Evolutionary conservation across 1,140 invertebrate genomes (phyloP).

Genomic region (Drosophila bocqueti): DNA sequence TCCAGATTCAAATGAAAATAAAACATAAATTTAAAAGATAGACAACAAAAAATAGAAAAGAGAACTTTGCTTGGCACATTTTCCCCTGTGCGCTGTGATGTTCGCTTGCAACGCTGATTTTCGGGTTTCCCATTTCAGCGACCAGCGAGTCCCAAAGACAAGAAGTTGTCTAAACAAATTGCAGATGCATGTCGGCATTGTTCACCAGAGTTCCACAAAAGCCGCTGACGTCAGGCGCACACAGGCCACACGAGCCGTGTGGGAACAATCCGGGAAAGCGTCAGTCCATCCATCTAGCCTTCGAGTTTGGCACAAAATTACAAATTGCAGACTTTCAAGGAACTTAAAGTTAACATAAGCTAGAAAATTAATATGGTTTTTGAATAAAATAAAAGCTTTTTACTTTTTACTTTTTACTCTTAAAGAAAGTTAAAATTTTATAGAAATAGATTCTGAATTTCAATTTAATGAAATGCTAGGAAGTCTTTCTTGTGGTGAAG

Average conservation of each 20-base stretch:
- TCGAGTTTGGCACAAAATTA: not conserved
- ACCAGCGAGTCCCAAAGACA: constrained; percentile 29
- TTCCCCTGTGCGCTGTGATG: constrained; percentile 3
- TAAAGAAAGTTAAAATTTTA: not conserved
- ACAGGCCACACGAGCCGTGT: constrained; percentile 35
- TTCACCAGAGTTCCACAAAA: constrained; percentile 18
- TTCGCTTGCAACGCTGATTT: constrained; percentile 26
- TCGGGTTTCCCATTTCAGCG: constrained; percentile 41
- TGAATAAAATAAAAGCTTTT: no score
- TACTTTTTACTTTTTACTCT: no score
- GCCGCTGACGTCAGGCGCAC: constrained; percentile 65
- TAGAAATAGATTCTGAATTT: not conserved
- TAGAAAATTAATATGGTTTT: not conserved
- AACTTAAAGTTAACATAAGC: not conserved
- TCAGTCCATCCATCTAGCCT: constrained; percentile 20
- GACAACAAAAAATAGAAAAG: not conserved
- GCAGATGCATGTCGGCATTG: constrained; percentile 51
- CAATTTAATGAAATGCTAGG: not conserved
- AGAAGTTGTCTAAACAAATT: constrained; percentile 60
- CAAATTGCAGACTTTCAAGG: not conserved
- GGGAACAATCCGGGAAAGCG: constrained; percentile 9
- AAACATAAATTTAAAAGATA: constrained; percentile 4
- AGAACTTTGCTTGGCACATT: constrained; percentile 23
- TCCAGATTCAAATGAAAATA: constrained; percentile 33
- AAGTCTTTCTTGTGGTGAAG: no score